Evolutionary conservation across 2,888 invertebrate genomes (phyloP), one percentile per base, ranked within the genome.

Genomic region (Timema podura): DNA sequence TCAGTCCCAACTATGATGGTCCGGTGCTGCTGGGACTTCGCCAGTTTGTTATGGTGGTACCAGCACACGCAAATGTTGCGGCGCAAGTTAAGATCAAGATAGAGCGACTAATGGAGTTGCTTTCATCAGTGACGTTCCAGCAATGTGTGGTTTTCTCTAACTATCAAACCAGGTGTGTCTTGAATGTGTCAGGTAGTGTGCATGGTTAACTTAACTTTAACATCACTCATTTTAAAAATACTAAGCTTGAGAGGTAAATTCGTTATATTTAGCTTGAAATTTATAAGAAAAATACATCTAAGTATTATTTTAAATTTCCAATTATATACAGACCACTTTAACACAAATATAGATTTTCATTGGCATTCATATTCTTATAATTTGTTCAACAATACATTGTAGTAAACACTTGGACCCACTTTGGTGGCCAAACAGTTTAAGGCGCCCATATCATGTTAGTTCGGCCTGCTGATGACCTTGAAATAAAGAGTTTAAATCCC

Each of bases 101-200:
- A 76, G 83, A 85, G 2, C 87, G 88, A 73, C 79, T 94, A 1
- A 76, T 86, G 3, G 84, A 86, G 76, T 86, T 98, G 68, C 84
- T 98, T 68, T 83, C 87, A 0, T 85, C 85, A 71, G 83, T 92
- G 68, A 83, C 88, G 16, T 98, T 95, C 79, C 92, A 92, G 69
- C 98, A 99, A 80, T 93, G 94, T 78, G 83, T 99, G 8, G 87
- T 98, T 65, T 99, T 98, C 82, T 91, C 93, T 71, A 95, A 95
- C 80, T 92, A 91, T 77, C 93, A 95, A 81, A 87, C 88, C 5
- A 83, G 86, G 88, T 88, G 79, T 57, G 30, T 49, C 67, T 49
- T 67, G 30, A n/a, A 49, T 10, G 10, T 49, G 49, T 49, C 49
- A 10, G 49, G 10, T 49, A 11, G 49, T 9, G 11, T 49, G 49